Evolutionary conservation across 2,797 vertebrate species (phyloP), one percentile per base, ranked within the genome.

Genomic region (Crenichthys baileyi): DNA sequence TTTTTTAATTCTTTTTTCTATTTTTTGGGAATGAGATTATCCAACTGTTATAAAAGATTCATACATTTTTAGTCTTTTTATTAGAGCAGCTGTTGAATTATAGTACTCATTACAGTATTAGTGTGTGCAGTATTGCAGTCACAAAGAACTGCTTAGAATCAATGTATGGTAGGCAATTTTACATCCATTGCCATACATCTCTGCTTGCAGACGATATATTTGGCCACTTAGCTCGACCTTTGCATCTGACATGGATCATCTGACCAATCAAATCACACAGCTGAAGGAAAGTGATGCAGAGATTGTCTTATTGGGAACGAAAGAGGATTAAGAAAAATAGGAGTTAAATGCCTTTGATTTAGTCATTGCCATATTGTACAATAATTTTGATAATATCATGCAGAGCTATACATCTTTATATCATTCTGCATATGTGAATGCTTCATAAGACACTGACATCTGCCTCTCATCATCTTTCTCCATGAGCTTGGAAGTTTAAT

Each of bases 231-330:
- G 63, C 63, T 67, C 8, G 4, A 12, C 36, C 20, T 67, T 67
- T 67, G 36, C 51, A 87, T 91, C 29, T 75, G 50, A 90, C 61
- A 78, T 77, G 81, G 77, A 88, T 83, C 36, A 22, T 67, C 63
- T 67, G 20, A 41, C 36, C 63, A 67, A 22, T 65, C 18, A 39
- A 31, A 41, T 39, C 36, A 41, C 1, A 67, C 11, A 5, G 1
- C 63, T 41, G 20, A 41, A 41, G 8, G 20, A 67, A 41, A 41
- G 63, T 20, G 1, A 24, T 67, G 63, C 36, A 67, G 63, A 41
- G 18, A 12, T 24, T 41, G 1, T 12, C 0, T 41, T 41, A 67
- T 11, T 67, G 20, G 36, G 24, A 39, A 67, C 41, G 5, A 9
- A 67, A 67, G 20, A 36, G 29, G 4, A 36, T 16, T 13, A 63